These are phyloP conservation scores for Tinea trinotella DNA, from an alignment of 2,888 invertebrate genomes.

Conservation along the genomic window DNA sequence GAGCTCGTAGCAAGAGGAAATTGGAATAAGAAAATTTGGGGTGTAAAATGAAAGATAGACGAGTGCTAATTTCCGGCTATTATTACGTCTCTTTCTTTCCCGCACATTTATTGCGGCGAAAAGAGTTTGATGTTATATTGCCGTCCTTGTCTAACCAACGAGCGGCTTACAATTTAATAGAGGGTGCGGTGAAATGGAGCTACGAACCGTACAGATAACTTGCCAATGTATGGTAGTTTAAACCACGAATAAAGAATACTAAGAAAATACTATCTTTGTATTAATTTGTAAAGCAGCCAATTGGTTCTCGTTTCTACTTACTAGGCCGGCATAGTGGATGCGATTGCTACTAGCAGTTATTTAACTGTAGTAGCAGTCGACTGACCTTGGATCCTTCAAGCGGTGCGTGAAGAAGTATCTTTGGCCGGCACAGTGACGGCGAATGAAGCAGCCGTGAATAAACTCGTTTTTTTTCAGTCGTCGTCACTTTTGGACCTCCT, in stretches of 20 bases:
- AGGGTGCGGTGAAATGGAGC: constrained; percentile 25
- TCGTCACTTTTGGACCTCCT: too few species aligned
- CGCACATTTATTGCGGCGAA: constrained; percentile 62
- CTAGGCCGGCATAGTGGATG: too few species aligned
- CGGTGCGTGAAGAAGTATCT: too few species aligned
- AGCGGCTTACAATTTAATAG: constrained; percentile 31
- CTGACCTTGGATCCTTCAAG: too few species aligned
- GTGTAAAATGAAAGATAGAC: constrained; percentile 84
- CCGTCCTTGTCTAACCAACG: constrained; percentile 58
- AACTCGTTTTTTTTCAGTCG: too few species aligned
- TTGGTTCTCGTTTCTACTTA: too few species aligned
- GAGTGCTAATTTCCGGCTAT: constrained; percentile 80
- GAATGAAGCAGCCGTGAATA: too few species aligned
- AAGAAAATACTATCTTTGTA: too few species aligned
- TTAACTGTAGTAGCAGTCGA: too few species aligned
- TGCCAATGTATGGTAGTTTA: constrained; percentile 21
- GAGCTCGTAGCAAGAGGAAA: constrained; percentile 70
- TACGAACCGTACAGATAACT: constrained; percentile 22
- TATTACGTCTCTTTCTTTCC: constrained; percentile 70
- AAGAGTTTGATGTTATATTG: constrained; percentile 45
- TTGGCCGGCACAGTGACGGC: too few species aligned
- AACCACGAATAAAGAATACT: neutral
- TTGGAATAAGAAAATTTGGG: constrained; percentile 85
- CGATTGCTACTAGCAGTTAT: too few species aligned
- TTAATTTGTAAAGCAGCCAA: too few species aligned